These are phyloP conservation scores for Cyprinus carpio DNA, from an alignment of 2,113 vertebrate genomes.

Conservation along the genomic window DNA sequence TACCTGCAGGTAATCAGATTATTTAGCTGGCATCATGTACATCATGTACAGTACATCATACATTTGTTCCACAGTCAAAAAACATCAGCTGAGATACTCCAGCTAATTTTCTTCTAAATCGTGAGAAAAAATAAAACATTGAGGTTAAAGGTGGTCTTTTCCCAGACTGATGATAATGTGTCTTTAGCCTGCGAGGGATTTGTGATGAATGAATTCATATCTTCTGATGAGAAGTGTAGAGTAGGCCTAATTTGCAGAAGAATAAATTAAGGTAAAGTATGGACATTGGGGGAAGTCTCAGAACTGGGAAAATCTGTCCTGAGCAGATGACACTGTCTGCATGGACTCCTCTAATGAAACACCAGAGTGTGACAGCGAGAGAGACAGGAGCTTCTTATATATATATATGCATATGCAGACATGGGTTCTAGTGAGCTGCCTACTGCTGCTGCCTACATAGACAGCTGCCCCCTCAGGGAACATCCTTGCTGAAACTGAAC, in stretches of 20 bases:
- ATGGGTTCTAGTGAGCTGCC: neutral
- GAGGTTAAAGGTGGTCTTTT: constrained; percentile 42
- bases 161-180: constrained; percentile 43
- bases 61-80: too few species aligned
- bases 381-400: neutral
- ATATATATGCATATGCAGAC: neutral
- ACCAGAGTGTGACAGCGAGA: neutral
- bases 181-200: constrained; percentile 24
- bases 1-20: constrained; percentile 39
- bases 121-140: neutral
- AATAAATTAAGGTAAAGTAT: constrained; percentile 56
- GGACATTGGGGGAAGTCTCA: constrained; percentile 23
- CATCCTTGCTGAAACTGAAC: neutral
- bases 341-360: constrained; percentile 18
- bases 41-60: too few species aligned
- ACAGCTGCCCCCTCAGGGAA: neutral
- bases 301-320: too few species aligned
- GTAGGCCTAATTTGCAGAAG: constrained; percentile 61
- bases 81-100: neutral
- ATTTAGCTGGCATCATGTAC: constrained; percentile 32
- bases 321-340: constrained; percentile 19
- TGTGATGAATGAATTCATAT: constrained; percentile 61
- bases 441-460: neutral
- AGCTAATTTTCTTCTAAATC: neutral
- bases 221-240: constrained; percentile 54